Base-by-base conservation (phyloP, 2,113 vertebrate genomes). In the Dinomys branickii region DNA sequence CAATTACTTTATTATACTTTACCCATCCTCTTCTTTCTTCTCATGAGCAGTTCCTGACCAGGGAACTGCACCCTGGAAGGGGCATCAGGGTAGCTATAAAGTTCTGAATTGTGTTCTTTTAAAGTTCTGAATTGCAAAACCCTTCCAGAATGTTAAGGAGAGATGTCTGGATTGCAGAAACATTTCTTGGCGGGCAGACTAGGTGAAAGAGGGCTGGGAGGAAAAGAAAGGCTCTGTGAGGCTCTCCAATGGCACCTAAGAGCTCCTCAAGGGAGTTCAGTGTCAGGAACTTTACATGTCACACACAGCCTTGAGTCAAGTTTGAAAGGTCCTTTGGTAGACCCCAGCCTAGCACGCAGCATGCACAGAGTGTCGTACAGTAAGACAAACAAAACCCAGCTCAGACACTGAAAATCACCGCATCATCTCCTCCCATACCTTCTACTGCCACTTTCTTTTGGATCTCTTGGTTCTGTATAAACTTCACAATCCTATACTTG, bases 341-440 rank as follows among this genome's bases (percentile, higher is more conserved):
- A 85, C 4, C 26, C 33, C 20, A 19, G 3, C 7, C 63, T 30
- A 4, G 58, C 8, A 26, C 58, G 41, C 12, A 41, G 35, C 35
- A 35, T 44, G 58, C 33, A 52, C 1, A 20, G 35, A 67, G 14
- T 33, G 13, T 35, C 33, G 2, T 30, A 67, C 30, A 67, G 13
- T 67, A 67, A 67, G 33, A 35, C 63, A 38, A 4, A 71, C 11
- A 11, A 33, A 84, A 75, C 33, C 44, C 3, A 7, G 12, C 35
- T 1, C 6, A 14, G 71, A 65, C 24, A 5, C 0, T 4, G 17
- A 59, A 54, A 33, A 22, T 77, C 33, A 9, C 30, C 14, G 28
- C 7, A 19, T 33, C 33, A 1, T 28, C 35, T 9, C 38, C 44
- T 3, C 3, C 3, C 8, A 5, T 7, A 69, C 9, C 41, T 13